Base-by-base conservation (phyloP, 1,140 invertebrate species). In the Propsilocerus akamusi region DNA sequence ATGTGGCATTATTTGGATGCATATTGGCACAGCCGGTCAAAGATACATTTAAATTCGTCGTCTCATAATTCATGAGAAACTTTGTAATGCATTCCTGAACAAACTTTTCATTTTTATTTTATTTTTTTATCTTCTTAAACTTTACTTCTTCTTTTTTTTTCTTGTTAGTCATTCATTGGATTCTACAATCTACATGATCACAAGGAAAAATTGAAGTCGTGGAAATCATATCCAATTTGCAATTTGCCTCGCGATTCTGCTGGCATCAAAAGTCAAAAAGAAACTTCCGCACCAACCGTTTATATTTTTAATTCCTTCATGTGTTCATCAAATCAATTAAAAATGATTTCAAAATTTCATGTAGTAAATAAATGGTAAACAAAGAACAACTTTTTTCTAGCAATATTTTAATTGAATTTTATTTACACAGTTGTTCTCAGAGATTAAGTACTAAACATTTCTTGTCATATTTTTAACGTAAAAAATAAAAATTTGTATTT, bases 271-370 rank as follows among this genome's bases (percentile, higher is more conserved):
- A 76, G 73, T n/a, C n/a, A n/a, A n/a, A n/a, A n/a, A 20, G 96
- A 99, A 71, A 97, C 94, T 41, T 99, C 99, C 70, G 96, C 92
- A 5, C 96, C 96, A 2, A 98, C 99, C 63, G 90, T 97, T 1
- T 99, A 98, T 66, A 77, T 92, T 51, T 63, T 99, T 1, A 89
- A 94, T 64, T 75, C 78, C n/a, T n/a, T n/a, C n/a, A n/a, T n/a
- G n/a, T n/a, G n/a, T n/a, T n/a, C n/a, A n/a, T n/a, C n/a, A n/a
- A n/a, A n/a, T n/a, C n/a, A n/a, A n/a, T n/a, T n/a, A n/a, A n/a
- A n/a, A n/a, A n/a, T n/a, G n/a, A n/a, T n/a, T n/a, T n/a, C n/a
- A n/a, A n/a, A n/a, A n/a, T n/a, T n/a, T n/a, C n/a, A n/a, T n/a
- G n/a, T n/a, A n/a, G n/a, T n/a, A n/a, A n/a, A n/a, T n/a, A n/a